Percentiles rank a stretch among this genome's conserved stretches.
These are phyloP conservation scores for Rhinoderma darwinii DNA, from an alignment of 2,113 vertebrate genomes.

Conservation along the genomic window DNA sequence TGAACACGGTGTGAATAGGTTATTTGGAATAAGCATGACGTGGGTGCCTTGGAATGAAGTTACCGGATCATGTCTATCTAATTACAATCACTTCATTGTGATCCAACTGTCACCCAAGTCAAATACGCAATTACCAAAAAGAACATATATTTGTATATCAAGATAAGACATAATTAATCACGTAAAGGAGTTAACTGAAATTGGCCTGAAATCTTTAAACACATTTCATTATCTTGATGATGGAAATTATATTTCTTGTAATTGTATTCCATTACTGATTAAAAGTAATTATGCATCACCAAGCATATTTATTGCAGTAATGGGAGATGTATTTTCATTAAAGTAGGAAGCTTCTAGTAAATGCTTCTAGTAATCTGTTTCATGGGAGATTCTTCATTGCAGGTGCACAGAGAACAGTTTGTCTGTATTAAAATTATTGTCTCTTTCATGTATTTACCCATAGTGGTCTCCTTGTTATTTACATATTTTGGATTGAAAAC, in stretches of 20 bases:
- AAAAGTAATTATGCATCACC: constrained; percentile 59
- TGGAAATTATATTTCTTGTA: constrained; percentile 64
- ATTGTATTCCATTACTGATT: constrained; percentile 66
- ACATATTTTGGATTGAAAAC: no score
- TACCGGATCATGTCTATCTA: constrained; percentile 1
- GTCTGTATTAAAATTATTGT: background rate
- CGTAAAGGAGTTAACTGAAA: constrained; percentile 61
- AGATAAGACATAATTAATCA: constrained; percentile 66
- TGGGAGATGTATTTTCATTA: constrained; percentile 42
- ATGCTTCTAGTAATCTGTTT: constrained; percentile 11
- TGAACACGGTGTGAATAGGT: background rate
- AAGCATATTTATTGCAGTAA: constrained; percentile 54
- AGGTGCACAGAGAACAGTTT: background rate
- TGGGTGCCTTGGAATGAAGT: background rate
- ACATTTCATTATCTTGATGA: constrained; percentile 64
- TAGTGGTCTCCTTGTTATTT: background rate
- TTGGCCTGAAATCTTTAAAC: constrained; percentile 55
- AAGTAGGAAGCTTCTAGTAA: constrained; percentile 28
- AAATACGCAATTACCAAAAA: constrained; percentile 64
- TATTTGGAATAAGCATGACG: background rate
- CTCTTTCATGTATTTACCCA: background rate
- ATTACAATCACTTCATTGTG: background rate
- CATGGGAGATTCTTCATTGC: constrained; percentile 5
- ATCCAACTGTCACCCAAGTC: constrained; percentile 6
- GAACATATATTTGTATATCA: constrained; percentile 46